Base-by-base conservation (phyloP, 1,140 invertebrate species). In the Drosophila virilis region DNA sequence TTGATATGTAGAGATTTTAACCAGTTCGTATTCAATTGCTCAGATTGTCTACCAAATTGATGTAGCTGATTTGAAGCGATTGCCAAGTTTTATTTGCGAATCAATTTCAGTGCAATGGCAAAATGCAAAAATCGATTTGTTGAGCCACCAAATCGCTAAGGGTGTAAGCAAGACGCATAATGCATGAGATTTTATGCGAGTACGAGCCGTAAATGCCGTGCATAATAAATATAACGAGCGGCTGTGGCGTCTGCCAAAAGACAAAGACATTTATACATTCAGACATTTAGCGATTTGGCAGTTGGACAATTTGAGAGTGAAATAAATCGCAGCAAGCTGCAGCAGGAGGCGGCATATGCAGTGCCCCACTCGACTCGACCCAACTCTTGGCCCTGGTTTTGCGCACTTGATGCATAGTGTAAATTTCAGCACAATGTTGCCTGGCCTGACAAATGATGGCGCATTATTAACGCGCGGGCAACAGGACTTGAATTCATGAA, bases 281-380 rank as follows among this genome's bases (percentile, higher is more conserved):
- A 8, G 45, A 33, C 13, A 59, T 46, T 59, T 28, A 50, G 32
- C 13, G n/a, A 62, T 62, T 17, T 68, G 73, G 48, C 51, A 71
- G 73, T 74, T 88, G 80, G 61, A 74, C 84, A 89, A 88, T 89
- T 88, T 75, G 68, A 77, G 89, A 89, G 70, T 59, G 67, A 80
- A 80, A 88, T 88, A 88, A 84, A 88, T 88, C 74, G 78, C 60
- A 64, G 59, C n/a, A 17, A 2, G 15, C 32, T 15, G 33, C 61
- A 37, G 45, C 22, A 37, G 37, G 28, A 35, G 17, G 60, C 51
- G 45, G 69, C 74, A 77, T 74, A 74, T 65, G 67, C 70, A 46
- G 51, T 37, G 60, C 42, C 22, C 46, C 48, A 55, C 52, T 33
- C 46, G 52, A 55, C 52, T 60, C 59, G 74, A 55, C 52, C 55